A percentile compares a stretch with the other conserved stretches of the same genome.
Evolutionary conservation across 1,140 invertebrate species (phyloP).

Genomic region (Drosophila obscura): DNA sequence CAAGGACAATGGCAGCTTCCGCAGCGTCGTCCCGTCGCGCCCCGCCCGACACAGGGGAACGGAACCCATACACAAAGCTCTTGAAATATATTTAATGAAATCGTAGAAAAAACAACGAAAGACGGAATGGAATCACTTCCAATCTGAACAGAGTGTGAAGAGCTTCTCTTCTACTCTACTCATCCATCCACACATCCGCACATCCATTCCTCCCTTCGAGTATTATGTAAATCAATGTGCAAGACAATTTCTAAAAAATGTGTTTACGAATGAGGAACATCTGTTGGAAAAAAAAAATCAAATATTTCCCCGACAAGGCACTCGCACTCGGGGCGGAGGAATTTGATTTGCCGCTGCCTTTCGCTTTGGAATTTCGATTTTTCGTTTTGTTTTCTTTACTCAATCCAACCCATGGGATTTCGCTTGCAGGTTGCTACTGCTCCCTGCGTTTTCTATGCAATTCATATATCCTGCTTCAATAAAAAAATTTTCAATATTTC

Average conservation of each 20-base stretch:
- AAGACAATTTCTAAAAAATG: slow-evolving; percentile 70
- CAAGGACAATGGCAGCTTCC: slow-evolving; percentile 37
- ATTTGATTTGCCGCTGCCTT: slow-evolving; percentile 34
- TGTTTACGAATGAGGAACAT: slow-evolving; percentile 71
- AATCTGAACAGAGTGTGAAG: slow-evolving; percentile 45
- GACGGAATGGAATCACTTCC: slow-evolving; percentile 29
- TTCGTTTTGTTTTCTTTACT: slow-evolving; percentile 62
- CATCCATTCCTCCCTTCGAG: slow-evolving; percentile 4
- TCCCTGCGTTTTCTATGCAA: slow-evolving; percentile 25
- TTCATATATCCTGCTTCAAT: slow-evolving; percentile 69
- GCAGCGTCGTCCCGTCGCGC: not conserved
- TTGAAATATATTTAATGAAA: slow-evolving; percentile 11
- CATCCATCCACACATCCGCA: too few species aligned
- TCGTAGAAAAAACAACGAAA: not conserved
- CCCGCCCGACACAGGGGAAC: slow-evolving; percentile 30
- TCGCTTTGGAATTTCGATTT: slow-evolving; percentile 44
- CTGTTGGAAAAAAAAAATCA: slow-evolving; percentile 51
- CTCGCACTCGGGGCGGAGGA: slow-evolving; percentile 26
- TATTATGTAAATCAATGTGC: slow-evolving; percentile 71
- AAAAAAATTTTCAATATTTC: slow-evolving; percentile 77
- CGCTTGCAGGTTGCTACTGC: slow-evolving; percentile 4
- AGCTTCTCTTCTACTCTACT: not conserved
- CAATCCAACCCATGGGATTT: slow-evolving; percentile 8
- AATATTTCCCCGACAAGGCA: slow-evolving; percentile 60
- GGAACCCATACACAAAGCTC: slow-evolving; percentile 21